Base-by-base conservation (phyloP, 2,888 invertebrate species). In the Lissocephala sabroskyi region DNA sequence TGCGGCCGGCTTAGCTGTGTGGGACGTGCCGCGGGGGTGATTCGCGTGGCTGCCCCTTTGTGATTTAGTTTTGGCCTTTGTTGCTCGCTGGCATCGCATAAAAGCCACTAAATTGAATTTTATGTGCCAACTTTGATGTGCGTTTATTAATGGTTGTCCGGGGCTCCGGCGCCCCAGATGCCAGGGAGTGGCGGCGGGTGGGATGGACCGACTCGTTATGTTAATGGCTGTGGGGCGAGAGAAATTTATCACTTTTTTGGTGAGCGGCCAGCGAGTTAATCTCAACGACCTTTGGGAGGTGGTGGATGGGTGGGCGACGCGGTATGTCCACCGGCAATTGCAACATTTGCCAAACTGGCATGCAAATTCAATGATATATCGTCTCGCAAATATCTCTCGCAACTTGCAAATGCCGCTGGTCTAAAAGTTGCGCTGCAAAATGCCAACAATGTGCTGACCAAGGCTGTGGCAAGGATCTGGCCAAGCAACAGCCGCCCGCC, bases 41-140 rank as follows among this genome's bases (percentile, higher is more conserved):
- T 41, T 45, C 44, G 50, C 54, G 23, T 13, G 28, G 14, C 48
- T 55, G 50, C 50, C 50, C 50, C 52, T 44, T 55, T 55, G 16
- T 33, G 41, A 48, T 43, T 42, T 56, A 33, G 30, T 40, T 41
- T 16, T 40, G 44, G 56, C 29, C 51, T 53, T 40, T 47, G 60
- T 43, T 48, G 57, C n/a, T n/a, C n/a, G n/a, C 26, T 45, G 10
- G 18, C 11, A 41, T 28, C 16, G 49, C 60, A 61, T 56, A 58
- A 64, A 62, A 64, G 58, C 52, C 60, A 60, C 75, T 66, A 65
- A 73, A 77, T 73, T 75, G 75, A 73, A 73, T 75, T 73, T 77
- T 66, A 75, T 74, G 75, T 64, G 60, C 44, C 56, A 65, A 60
- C 62, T 77, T 73, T 73, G 64, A 74, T 66, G 66, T 77, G 60